phyloP scores from a whole-genome alignment of 1,140 invertebrate species.

The Chlorops oryzae region DNA sequence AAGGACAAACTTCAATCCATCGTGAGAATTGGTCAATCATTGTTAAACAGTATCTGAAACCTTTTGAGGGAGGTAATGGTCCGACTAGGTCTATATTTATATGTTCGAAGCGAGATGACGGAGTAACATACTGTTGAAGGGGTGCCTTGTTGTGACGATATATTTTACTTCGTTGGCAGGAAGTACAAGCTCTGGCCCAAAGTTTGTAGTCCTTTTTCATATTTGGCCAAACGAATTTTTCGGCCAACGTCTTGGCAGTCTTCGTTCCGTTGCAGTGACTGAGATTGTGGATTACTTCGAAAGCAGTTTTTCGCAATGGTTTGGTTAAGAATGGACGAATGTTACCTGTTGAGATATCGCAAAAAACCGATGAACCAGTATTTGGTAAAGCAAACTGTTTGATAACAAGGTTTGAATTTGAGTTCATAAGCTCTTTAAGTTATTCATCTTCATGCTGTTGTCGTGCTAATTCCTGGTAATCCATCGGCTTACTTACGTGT shows the following conservation, averaged over 20 bases:
- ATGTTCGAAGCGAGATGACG: not conserved
- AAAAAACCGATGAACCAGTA: not conserved
- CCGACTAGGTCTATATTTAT: too few relatives aligned
- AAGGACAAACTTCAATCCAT: conserved; percentile 32
- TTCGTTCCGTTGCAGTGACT: too few relatives aligned
- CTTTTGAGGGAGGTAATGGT: conserved; percentile 4
- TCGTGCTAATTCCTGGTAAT: conserved; percentile 1
- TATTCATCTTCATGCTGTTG: not conserved
- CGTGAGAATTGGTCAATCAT: conserved; percentile 29
- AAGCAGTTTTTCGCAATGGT: not conserved
- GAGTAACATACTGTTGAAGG: not conserved
- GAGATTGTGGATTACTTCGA: conserved; percentile 4
- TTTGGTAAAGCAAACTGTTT: not conserved
- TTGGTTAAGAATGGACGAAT: not conserved
- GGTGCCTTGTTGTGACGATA: conserved; percentile 3
- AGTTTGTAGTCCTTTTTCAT: not conserved
- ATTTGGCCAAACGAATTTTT: not conserved
- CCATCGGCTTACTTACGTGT: too few relatives aligned
- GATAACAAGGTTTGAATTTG: conserved; percentile 3
- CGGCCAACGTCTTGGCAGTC: not conserved
- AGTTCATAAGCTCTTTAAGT: not conserved
- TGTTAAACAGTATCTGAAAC: conserved; percentile 22
- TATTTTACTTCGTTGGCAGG: conserved; percentile 8
- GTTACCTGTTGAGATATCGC: conserved; percentile 11
- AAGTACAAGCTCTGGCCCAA: too few relatives aligned